phyloP scores from a whole-genome alignment of 1,140 invertebrate species.

The Nasonia giraulti region DNA sequence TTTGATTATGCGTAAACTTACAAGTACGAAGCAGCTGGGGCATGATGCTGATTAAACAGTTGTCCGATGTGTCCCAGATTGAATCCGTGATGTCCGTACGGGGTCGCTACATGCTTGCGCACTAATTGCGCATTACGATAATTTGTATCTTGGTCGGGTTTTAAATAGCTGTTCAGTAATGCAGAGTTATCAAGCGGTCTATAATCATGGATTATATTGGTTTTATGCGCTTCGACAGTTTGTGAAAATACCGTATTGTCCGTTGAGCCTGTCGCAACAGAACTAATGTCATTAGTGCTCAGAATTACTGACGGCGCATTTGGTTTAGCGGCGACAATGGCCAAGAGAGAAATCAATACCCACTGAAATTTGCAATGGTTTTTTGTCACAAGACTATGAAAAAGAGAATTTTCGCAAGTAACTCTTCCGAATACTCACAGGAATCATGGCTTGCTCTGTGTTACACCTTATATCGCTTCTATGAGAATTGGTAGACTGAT shows the following conservation, averaged over 20 bases:
- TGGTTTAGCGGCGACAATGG: neutral
- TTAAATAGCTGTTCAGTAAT: neutral
- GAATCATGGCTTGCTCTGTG: neutral
- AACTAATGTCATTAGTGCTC: neutral
- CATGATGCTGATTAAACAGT: conserved; percentile 50
- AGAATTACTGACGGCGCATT: neutral
- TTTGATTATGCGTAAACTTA: neutral
- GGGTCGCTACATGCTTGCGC: conserved; percentile 35
- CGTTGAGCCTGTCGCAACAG: neutral
- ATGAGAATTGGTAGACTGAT: neutral
- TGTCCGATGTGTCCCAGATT: conserved; percentile 55
- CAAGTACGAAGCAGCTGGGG: neutral
- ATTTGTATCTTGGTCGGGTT: neutral
- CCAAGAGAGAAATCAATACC: neutral
- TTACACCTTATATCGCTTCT: neutral
- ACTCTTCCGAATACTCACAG: neutral
- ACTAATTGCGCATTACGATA: neutral
- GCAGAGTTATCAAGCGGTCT: neutral
- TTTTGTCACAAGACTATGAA: neutral
- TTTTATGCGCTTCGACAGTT: neutral
- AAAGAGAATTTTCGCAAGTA: neutral
- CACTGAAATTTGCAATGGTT: neutral
- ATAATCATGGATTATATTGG: neutral
- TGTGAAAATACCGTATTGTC: too few relatives aligned
- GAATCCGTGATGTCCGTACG: conserved; percentile 67